Evolutionary conservation across 92 coral and sea anemone genomes (phyloP).

Genomic region (Desmophyllum pertusum): DNA sequence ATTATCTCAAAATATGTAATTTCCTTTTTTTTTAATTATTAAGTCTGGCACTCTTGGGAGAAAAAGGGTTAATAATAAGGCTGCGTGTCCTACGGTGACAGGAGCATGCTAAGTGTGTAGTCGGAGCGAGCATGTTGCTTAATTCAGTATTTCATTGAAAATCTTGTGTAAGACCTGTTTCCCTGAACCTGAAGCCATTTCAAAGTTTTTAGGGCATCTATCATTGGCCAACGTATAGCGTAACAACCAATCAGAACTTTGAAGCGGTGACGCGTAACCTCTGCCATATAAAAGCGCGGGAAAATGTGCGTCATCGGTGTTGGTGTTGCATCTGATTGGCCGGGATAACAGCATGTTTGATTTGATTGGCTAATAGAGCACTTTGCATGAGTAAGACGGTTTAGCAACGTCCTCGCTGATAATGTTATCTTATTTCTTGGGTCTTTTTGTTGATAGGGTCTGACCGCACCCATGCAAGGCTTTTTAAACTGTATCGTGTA

Average conservation of each 20-base stretch:
- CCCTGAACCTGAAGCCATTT: too few relatives aligned
- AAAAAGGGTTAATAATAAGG: too few relatives aligned
- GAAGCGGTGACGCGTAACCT: neutral
- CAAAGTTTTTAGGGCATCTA: too few relatives aligned
- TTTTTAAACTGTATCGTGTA: constrained; percentile 92
- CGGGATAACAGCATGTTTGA: neutral
- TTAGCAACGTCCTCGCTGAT: neutral
- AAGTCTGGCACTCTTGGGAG: too few relatives aligned
- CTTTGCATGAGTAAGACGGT: neutral
- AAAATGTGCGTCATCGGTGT: neutral
- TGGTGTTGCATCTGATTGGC: neutral
- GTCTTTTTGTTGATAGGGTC: constrained; percentile 60
- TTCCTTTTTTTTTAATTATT: too few relatives aligned
- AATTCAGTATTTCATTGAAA: neutral
- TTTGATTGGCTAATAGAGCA: neutral
- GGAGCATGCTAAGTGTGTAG: neutral
- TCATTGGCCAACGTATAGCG: too few relatives aligned
- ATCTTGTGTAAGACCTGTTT: too few relatives aligned
- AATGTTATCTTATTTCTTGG: neutral
- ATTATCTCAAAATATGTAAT: too few relatives aligned
- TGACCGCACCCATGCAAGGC: constrained; percentile 97
- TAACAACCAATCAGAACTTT: too few relatives aligned
- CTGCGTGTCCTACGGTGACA: too few relatives aligned
- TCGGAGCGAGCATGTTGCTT: neutral
- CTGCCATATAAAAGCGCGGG: neutral